phyloP scores from a whole-genome alignment of 1,140 invertebrate species.

The Holcopasites calliopsidis region DNA sequence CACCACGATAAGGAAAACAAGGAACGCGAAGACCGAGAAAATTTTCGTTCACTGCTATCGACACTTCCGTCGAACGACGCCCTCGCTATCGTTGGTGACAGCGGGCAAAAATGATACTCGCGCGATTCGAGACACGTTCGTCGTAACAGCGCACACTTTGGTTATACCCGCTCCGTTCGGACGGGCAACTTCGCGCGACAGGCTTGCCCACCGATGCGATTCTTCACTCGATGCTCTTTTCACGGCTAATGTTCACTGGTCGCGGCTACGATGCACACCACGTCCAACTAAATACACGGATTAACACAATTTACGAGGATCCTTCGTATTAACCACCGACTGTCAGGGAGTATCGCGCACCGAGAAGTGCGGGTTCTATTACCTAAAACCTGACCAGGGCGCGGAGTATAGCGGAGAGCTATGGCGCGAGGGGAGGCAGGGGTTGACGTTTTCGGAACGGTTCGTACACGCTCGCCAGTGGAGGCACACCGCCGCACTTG shows the following conservation, averaged over 20 bases:
- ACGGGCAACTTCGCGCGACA: slow-evolving; percentile 27
- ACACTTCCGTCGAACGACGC: slow-evolving; percentile 12
- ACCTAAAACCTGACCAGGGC: slow-evolving; percentile 56
- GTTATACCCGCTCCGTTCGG: slow-evolving; percentile 16
- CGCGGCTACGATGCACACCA: slow-evolving; percentile 4
- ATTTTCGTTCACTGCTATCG: slow-evolving; percentile 16
- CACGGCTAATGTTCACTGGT: background rate
- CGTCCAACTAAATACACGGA: slow-evolving; percentile 10
- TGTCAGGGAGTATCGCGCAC: slow-evolving; percentile 36
- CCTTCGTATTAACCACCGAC: slow-evolving; percentile 26
- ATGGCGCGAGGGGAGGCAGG: slow-evolving; percentile 40
- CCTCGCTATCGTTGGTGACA: slow-evolving; percentile 28
- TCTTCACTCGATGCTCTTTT: slow-evolving; percentile 21
- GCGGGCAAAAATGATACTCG: slow-evolving; percentile 7
- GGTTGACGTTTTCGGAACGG: slow-evolving; percentile 68
- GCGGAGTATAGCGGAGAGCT: slow-evolving; percentile 43
- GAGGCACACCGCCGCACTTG: slow-evolving; percentile 50
- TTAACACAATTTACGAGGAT: slow-evolving; percentile 36
- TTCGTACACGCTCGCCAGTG: slow-evolving; percentile 60
- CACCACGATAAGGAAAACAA: background rate
- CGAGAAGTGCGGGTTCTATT: slow-evolving; percentile 54
- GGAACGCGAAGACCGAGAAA: background rate
- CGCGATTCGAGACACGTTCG: slow-evolving; percentile 21
- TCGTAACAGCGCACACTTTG: slow-evolving; percentile 19
- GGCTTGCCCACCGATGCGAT: slow-evolving; percentile 6